These are phyloP conservation scores for Pyxicephalus adspersus DNA, from an alignment of 2,113 vertebrate species.

Conservation along the genomic window DNA sequence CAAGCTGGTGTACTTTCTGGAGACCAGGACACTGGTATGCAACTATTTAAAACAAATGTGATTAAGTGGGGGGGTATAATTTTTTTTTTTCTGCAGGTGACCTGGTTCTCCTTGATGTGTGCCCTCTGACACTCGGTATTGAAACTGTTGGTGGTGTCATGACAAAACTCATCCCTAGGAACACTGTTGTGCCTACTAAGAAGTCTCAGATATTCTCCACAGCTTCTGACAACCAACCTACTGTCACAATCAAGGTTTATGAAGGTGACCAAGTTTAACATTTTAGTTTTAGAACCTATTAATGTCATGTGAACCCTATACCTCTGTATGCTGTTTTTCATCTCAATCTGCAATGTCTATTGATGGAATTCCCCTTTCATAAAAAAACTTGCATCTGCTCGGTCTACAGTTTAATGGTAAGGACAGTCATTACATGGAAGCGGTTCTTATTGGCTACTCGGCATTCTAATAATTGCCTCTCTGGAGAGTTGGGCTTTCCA, in stretches of 20 bases:
- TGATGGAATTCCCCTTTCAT: too few species aligned
- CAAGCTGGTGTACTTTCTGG: slow-evolving; percentile 97
- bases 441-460: too few species aligned
- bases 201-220: slow-evolving; percentile 98
- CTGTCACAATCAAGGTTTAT: slow-evolving; percentile 97
- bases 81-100: slow-evolving; percentile 82
- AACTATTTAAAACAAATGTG: too few species aligned
- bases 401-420: not conserved
- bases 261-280: slow-evolving; percentile 77
- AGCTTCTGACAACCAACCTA: slow-evolving; percentile 95
- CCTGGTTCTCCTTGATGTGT: slow-evolving; percentile 92
- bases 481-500: not conserved
- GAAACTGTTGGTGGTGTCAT: slow-evolving; percentile 98
- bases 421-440: not conserved
- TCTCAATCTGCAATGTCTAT: too few species aligned
- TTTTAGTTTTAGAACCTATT: not conserved
- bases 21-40: slow-evolving; percentile 90
- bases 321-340: too few species aligned
- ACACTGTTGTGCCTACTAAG: slow-evolving; percentile 97
- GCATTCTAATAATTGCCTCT: too few species aligned
- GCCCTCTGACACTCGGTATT: slow-evolving; percentile 95
- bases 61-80: too few species aligned
- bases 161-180: slow-evolving; percentile 97
- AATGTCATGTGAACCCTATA: too few species aligned
- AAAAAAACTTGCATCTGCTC: too few species aligned